These are phyloP conservation scores for Gorsachius goisagi DNA, from an alignment of 2,113 vertebrate genomes.

Conservation along the genomic window DNA sequence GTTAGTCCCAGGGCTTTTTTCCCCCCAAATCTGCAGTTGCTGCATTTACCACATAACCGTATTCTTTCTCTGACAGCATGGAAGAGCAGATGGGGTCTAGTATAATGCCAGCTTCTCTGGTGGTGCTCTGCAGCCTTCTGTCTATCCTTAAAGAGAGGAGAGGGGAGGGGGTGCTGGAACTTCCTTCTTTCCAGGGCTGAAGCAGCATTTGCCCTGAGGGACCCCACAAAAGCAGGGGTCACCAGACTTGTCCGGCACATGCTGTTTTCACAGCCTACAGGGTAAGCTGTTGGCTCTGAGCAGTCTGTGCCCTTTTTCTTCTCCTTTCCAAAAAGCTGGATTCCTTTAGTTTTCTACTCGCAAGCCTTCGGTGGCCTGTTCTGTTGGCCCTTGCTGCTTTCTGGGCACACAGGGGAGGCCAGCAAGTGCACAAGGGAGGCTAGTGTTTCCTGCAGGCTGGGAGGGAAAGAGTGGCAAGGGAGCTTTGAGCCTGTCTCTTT, in stretches of 20 bases:
- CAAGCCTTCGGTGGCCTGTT: not conserved
- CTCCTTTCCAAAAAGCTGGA: not conserved
- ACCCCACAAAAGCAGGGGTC: not conserved
- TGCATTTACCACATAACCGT: not conserved
- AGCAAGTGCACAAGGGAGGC: not conserved
- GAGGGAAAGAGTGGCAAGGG: not conserved
- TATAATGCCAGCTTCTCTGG: constrained; percentile 3
- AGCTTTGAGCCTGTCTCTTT: not conserved
- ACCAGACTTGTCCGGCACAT: not conserved
- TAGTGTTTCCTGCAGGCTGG: not conserved
- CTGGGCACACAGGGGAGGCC: not conserved
- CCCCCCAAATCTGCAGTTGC: not conserved
- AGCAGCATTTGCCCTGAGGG: not conserved
- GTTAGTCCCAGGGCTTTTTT: not conserved
- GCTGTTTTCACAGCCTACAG: not conserved
- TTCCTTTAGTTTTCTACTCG: not conserved
- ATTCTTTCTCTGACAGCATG: not conserved
- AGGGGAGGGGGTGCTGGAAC: not conserved
- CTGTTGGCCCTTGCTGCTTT: not conserved
- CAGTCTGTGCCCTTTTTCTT: not conserved
- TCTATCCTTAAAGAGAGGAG: not conserved
- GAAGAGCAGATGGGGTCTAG: constrained; percentile 20
- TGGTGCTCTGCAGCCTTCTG: constrained; percentile 32
- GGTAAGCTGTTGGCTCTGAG: not conserved
- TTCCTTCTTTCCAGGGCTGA: not conserved